Conservation (phyloP, 2,888 invertebrate genomes). For the Cremastinae sp. region DNA sequence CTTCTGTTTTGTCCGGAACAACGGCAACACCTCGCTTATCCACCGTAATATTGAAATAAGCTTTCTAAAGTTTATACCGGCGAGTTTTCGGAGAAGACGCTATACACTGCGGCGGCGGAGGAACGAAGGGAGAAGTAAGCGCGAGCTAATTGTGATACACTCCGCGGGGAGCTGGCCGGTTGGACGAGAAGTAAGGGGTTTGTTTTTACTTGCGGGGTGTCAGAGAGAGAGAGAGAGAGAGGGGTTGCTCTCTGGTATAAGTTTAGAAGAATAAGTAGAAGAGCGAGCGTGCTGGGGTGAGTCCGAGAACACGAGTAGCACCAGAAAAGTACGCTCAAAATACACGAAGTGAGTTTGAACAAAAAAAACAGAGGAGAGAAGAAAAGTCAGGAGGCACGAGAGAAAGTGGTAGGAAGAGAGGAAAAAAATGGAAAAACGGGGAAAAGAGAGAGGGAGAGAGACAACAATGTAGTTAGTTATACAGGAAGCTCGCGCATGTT, state of each 20-base stretch:
- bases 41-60: slow-evolving; percentile 73
- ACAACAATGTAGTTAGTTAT: slow-evolving; percentile 76
- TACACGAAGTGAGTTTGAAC: slow-evolving; percentile 23
- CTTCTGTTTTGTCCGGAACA: slow-evolving; percentile 59
- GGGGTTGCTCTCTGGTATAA: slow-evolving; percentile 67
- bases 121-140: slow-evolving; percentile 64
- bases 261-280: slow-evolving; percentile 73
- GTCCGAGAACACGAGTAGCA: slow-evolving; percentile 64
- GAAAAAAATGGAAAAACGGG: slow-evolving; percentile 13
- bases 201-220: slow-evolving; percentile 34
- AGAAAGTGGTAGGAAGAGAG: slow-evolving; percentile 58
- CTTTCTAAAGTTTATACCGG: slow-evolving; percentile 68
- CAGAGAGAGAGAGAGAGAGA: too few species aligned
- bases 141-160: slow-evolving; percentile 78
- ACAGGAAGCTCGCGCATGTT: slow-evolving; percentile 75
- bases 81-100: slow-evolving; percentile 61
- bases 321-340: slow-evolving; percentile 46
- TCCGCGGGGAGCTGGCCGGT: slow-evolving; percentile 75
- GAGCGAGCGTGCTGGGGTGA: slow-evolving; percentile 55
- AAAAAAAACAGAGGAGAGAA: slow-evolving; percentile 61
- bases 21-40: slow-evolving; percentile 65
- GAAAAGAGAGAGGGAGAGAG: slow-evolving; percentile 53
- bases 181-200: slow-evolving; percentile 60
- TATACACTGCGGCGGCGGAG: slow-evolving; percentile 51
- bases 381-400: slow-evolving; percentile 52